Evolutionary conservation across 2,113 vertebrate species (phyloP), one percentile per base, ranked within the genome.

Genomic region (Otocyon megalotis): DNA sequence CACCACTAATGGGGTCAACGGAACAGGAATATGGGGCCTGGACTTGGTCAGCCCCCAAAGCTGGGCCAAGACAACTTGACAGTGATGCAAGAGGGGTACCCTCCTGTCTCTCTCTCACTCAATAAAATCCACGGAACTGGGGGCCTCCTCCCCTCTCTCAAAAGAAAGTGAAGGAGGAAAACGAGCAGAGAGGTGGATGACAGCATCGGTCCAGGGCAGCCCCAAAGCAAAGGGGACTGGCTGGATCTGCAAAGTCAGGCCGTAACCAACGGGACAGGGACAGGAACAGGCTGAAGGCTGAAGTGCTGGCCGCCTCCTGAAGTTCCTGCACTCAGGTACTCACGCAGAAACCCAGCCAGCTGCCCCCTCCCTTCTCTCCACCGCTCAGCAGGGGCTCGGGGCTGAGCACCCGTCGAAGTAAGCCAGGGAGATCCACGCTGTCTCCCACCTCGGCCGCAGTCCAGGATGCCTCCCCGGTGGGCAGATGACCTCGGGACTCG

Each of bases 391-490:
- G 84, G n/a, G 48, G 9, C 17, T 90, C 62, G 26, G 2, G 50
- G 82, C 19, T 60, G 58, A 77, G 72, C n/a, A 62, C 84, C 77
- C 48, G 89, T 8, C 83, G 84, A 96, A 96, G 95, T 97, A 97
- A 30, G 60, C 89, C 56, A 26, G 74, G 32, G 30, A 97, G 67
- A 37, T 56, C 11, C 92, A 72, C 19, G 35, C 35, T 8, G 72
- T 35, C 17, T 65, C 81, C 56, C 60, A 12, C 5, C 19, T 10
- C 22, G 62, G 16, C 14, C 13, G 22, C 60, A 62, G 54, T 1
- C 48, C 24, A 87, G 71, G 60, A 26, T 48, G 58, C 71, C 89
- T 93, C 72, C 32, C 58, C 1, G 50, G 91, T 20, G 15, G 19
- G 54, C 26, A 50, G 71, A 71, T 6, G n/a, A 77, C n/a, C 56